Evolutionary conservation across 2,113 vertebrate species (phyloP), one percentile per base, ranked within the genome.

Genomic region (Asarcornis scutulata): DNA sequence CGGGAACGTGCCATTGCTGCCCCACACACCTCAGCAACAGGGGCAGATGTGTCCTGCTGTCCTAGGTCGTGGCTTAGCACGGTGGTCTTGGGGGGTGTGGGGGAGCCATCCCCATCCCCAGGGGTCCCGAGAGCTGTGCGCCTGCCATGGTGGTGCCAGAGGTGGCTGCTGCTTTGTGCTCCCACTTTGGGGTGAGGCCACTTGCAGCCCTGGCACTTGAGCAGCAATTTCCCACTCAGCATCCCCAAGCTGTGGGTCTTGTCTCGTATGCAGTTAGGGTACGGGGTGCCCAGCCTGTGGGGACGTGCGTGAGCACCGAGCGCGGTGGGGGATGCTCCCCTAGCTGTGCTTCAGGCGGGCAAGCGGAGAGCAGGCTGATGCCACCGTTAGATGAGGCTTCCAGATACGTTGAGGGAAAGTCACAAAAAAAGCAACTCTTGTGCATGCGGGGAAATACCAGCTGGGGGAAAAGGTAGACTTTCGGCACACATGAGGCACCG

Each of bases 11-110:
- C 44, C 6, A 7, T 26, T 50, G n/a, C 62, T 4, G 3, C 27
- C n/a, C 3, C 2, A 55, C n/a, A n/a, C n/a, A 17, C 31, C n/a
- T 56, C 1, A 0, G n/a, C 62, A 22, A 18, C 4, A 38, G 6
- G n/a, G 62, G n/a, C 66, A 56, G 59, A 42, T 20, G 2, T 34
- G 13, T 48, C 29, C 7, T 1, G 4, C 63, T 4, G 7, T 46
- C 31, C 72, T 17, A 7, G 4, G 6, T 7, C 0, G 0, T 26
- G 42, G n/a, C 42, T 75, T 42, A 42, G 34, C 17, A 21, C 9
- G 1, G 0, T 34, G 38, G 38, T 71, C 34, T 20, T 56, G 64
- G 29, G 6, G 1, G 9, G 13, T 11, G 11, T 12, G 29, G 34
- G 26, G 17, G 46, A 52, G 11, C 34, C 16, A 60, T 17, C 9